These are phyloP conservation scores for Anticlea derivata DNA, from an alignment of 2,888 invertebrate species.

Conservation along the genomic window DNA sequence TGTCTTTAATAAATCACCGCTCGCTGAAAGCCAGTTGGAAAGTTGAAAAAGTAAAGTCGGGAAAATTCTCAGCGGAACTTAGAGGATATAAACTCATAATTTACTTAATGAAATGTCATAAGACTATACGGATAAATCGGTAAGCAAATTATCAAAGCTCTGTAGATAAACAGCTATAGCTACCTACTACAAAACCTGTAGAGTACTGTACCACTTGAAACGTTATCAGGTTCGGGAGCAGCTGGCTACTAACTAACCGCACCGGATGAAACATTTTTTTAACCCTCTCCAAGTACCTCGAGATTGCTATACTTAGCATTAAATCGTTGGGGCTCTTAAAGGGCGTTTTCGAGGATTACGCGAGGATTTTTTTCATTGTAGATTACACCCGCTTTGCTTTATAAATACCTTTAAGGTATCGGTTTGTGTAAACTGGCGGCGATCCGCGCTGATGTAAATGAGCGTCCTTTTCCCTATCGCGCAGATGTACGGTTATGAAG, in stretches of 20 bases:
- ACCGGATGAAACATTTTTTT: slow-evolving; percentile 74
- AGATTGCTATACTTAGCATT: slow-evolving; percentile 81
- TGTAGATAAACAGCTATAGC: background rate
- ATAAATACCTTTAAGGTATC: slow-evolving; percentile 80
- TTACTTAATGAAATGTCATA: slow-evolving; percentile 72
- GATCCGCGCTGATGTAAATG: slow-evolving; percentile 77
- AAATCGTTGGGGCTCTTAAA: slow-evolving; percentile 77
- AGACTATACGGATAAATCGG: background rate
- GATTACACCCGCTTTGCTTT: slow-evolving; percentile 72
- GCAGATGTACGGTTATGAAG: slow-evolving; percentile 72
- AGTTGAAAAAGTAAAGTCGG: slow-evolving; percentile 74
- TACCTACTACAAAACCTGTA: slow-evolving; percentile 12
- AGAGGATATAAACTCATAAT: slow-evolving; percentile 77
- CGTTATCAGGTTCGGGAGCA: slow-evolving; percentile 64
- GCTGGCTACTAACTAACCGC: slow-evolving; percentile 71
- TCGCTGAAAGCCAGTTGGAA: slow-evolving; percentile 59
- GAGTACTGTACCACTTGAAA: slow-evolving; percentile 58
- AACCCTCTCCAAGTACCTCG: slow-evolving; percentile 68
- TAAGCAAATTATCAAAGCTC: background rate
- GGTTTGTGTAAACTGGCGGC: slow-evolving; percentile 69
- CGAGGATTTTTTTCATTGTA: slow-evolving; percentile 66
- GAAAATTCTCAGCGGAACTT: slow-evolving; percentile 69
- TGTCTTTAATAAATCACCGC: slow-evolving; percentile 76
- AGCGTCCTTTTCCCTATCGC: slow-evolving; percentile 74
- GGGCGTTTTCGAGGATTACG: slow-evolving; percentile 71